phyloP scores from a whole-genome alignment of 2,113 vertebrate genomes.

The Mirza zaza region DNA sequence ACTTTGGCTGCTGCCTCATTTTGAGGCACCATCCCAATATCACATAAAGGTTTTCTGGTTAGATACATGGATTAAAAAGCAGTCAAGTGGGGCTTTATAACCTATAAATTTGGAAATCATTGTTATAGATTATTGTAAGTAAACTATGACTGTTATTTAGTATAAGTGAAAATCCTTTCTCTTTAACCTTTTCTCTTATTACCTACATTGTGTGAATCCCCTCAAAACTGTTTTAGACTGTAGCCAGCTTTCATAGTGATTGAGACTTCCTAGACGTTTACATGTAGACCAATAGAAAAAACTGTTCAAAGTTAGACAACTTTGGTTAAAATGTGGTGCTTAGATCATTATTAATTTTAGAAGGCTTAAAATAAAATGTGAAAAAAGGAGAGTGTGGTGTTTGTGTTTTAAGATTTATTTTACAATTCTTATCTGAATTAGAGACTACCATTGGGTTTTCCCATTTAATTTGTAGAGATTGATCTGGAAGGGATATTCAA shows the following conservation, averaged over 20 bases:
- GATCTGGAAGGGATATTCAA: not conserved
- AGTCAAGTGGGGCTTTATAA: not conserved
- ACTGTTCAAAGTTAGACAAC: not conserved
- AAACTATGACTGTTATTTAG: not conserved
- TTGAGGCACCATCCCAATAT: not conserved
- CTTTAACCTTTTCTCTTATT: not conserved
- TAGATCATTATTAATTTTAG: not conserved
- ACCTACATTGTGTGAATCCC: not conserved
- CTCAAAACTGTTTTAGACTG: not conserved
- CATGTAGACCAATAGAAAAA: not conserved
- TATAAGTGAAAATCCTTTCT: not conserved
- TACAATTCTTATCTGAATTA: not conserved
- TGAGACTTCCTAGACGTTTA: not conserved
- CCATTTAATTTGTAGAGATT: constrained; percentile 27
- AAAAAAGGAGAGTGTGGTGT: not conserved
- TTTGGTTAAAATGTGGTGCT: not conserved
- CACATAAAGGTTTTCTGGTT: not conserved
- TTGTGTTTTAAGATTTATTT: not conserved
- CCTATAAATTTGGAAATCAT: constrained; percentile 25
- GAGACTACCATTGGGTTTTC: not conserved
- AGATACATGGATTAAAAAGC: not conserved
- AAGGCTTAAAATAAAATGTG: constrained; percentile 20
- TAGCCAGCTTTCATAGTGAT: not conserved
- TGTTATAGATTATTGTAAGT: not conserved
- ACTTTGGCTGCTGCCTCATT: constrained; percentile 7